A percentile compares a stretch with the other conserved stretches of the same genome.
phyloP scores from a whole-genome alignment of 2,888 invertebrate genomes.

The Portevinia maculata region DNA sequence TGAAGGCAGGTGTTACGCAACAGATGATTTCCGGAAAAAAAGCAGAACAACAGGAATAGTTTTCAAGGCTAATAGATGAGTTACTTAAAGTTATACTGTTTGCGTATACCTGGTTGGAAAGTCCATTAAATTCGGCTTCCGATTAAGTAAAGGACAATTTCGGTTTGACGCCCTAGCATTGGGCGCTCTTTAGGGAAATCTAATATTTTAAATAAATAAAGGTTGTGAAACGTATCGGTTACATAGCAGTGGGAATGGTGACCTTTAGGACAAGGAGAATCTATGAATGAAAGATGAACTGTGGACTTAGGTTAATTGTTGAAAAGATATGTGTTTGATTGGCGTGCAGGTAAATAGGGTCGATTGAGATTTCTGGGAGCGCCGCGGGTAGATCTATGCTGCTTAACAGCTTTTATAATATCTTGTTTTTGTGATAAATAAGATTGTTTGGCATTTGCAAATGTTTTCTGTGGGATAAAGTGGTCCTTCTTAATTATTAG shows the following conservation, averaged over 20 bases:
- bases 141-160: constrained; percentile 25
- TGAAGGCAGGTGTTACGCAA: constrained; percentile 59
- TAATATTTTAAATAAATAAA: constrained; percentile 25
- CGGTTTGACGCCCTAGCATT: constrained; percentile 27
- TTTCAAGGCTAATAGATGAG: background rate
- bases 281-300: constrained; percentile 38
- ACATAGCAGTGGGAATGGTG: background rate
- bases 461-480: too few relatives aligned
- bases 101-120: constrained; percentile 13
- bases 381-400: too few relatives aligned
- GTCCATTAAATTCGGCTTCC: constrained; percentile 21
- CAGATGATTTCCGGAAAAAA: background rate
- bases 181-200: constrained; percentile 6
- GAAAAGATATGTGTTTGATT: background rate
- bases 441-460: too few relatives aligned
- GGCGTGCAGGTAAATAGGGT: too few relatives aligned
- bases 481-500: background rate
- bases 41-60: background rate
- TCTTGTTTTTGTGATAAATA: too few relatives aligned
- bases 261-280: background rate
- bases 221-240: background rate
- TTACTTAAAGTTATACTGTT: constrained; percentile 20
- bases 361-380: too few relatives aligned
- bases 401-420: too few relatives aligned
- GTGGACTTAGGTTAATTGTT: background rate